phyloP scores from a whole-genome alignment of 2,113 vertebrate species.

The Natator depressus region DNA sequence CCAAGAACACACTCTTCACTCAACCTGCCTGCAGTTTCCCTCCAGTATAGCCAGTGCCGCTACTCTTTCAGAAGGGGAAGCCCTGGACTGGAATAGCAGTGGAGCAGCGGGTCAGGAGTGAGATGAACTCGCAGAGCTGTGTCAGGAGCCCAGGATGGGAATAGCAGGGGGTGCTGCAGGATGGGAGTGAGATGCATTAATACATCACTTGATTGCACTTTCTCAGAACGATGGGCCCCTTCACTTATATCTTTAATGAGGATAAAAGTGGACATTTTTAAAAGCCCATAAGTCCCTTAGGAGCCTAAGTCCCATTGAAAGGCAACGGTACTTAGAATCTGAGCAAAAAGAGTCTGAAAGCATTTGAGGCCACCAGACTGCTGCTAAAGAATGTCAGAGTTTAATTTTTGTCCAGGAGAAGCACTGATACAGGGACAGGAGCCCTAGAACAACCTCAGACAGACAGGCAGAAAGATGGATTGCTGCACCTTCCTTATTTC shows the following conservation, averaged over 20 bases:
- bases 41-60: rapidly evolving
- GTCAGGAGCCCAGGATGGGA: background rate
- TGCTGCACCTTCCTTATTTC: background rate
- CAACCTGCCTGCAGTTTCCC: background rate
- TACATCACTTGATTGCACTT: background rate
- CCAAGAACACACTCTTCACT: rapidly evolving
- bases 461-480: background rate
- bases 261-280: background rate
- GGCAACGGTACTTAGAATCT: background rate
- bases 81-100: background rate
- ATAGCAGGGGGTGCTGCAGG: background rate
- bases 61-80: background rate
- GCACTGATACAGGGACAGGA: background rate
- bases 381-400: background rate
- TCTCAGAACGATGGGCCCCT: background rate
- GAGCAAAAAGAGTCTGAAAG: background rate
- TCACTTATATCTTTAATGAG: background rate
- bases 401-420: background rate
- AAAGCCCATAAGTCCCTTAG: background rate
- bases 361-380: background rate
- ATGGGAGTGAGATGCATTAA: background rate
- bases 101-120: background rate
- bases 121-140: rapidly evolving
- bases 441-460: background rate
- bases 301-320: background rate